A percentile compares a stretch with the other conserved stretches of the same genome.
Evolutionary conservation across 2,113 vertebrate species (phyloP).

Genomic region (Amphiprion percula): DNA sequence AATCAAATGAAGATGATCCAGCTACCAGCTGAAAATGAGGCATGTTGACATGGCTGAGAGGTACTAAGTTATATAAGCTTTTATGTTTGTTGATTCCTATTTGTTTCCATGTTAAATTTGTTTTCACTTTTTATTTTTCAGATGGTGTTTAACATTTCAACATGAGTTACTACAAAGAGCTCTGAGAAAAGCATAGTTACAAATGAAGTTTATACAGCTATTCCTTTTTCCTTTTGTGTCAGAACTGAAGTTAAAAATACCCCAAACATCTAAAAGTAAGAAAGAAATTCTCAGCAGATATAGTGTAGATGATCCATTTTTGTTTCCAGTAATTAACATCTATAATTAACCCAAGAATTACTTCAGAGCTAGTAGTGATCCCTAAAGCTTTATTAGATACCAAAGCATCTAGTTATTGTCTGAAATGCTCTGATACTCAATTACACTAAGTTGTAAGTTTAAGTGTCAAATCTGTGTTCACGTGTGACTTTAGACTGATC

Average conservation of each 20-base stretch:
- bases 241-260: conserved; percentile 8
- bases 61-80: not conserved
- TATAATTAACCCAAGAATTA: conserved; percentile 9
- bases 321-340: not conserved
- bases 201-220: not conserved
- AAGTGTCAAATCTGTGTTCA: not conserved
- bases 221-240: not conserved
- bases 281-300: not conserved
- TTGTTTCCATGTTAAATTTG: not conserved
- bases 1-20: conserved; percentile 65
- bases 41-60: conserved; percentile 13
- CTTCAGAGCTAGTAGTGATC: not conserved
- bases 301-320: not conserved
- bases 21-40: conserved; percentile 40
- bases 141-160: not conserved
- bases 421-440: no score
- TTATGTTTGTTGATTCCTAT: conserved; percentile 7
- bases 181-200: not conserved
- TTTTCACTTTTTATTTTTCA: conserved; percentile 6
- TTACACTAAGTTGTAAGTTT: no score
- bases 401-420: not conserved
- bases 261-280: not conserved
- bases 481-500: not conserved
- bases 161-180: not conserved
- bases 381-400: not conserved